These are phyloP conservation scores for Ageneiosus marmoratus DNA, from an alignment of 2,113 vertebrate genomes.

Conservation along the genomic window DNA sequence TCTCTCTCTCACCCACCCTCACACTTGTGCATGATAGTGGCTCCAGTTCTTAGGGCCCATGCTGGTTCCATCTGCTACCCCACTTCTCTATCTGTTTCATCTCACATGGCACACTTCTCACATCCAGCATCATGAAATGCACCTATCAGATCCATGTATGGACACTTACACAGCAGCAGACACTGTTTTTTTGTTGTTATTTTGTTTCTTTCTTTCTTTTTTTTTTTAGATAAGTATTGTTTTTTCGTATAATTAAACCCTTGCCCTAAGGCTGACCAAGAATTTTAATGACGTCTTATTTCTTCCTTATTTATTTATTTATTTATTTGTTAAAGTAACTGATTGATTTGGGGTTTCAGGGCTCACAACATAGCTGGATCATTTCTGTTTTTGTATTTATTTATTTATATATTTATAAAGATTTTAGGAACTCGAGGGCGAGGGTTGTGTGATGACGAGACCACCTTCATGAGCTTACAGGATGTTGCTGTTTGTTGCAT, in stretches of 20 bases:
- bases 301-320: no score
- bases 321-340: no score
- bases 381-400: no score
- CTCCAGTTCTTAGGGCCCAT: constrained; percentile 17
- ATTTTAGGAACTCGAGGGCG: no score
- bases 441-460: not conserved
- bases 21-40: not conserved
- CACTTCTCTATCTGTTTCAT: not conserved
- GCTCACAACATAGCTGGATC: no score
- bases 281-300: not conserved
- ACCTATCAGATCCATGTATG: not conserved
- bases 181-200: no score
- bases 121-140: not conserved
- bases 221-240: no score
- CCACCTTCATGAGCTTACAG: not conserved
- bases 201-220: no score
- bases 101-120: not conserved
- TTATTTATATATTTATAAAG: no score
- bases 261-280: not conserved
- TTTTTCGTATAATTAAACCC: not conserved
- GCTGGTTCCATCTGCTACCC: constrained; percentile 2
- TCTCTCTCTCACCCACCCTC: not conserved
- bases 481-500: not conserved
- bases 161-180: not conserved
- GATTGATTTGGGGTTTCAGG: no score